Conservation (phyloP, 2,113 vertebrate species). For the Brevimyrus niger region DNA sequence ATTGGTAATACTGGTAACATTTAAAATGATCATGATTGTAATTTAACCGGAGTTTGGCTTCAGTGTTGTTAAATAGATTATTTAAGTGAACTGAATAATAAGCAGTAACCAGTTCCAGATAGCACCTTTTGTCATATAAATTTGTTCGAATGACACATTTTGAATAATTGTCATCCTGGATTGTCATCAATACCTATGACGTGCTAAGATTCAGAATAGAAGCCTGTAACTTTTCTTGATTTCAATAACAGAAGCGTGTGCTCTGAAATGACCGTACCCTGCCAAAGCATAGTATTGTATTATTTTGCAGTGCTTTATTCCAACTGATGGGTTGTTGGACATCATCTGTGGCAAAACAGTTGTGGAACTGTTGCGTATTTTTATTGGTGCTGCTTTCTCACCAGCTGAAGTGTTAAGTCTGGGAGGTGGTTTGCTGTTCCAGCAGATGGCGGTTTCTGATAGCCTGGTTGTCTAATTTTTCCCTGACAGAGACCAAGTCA, state of each 20-base stretch:
- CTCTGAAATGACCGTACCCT: neutral
- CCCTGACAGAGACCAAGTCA: constrained; percentile 27
- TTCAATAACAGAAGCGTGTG: neutral
- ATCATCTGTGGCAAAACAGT: neutral
- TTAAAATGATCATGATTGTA: neutral
- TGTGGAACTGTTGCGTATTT: neutral
- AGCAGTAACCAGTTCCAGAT: neutral
- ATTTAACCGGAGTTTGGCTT: neutral
- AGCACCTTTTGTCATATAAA: neutral
- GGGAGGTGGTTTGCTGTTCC: constrained; percentile 29
- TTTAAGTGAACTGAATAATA: neutral
- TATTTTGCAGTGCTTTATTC: neutral
- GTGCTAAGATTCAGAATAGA: neutral
- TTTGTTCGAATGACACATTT: neutral
- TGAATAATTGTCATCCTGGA: neutral
- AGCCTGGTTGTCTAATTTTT: constrained; percentile 35
- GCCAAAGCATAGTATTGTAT: neutral
- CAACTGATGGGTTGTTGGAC: neutral
- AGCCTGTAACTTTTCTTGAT: neutral
- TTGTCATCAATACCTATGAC: neutral
- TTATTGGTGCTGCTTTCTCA: neutral
- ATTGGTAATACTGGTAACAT: neutral
- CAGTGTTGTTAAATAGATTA: neutral
- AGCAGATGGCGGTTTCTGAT: constrained; percentile 46
- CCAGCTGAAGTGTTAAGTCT: neutral